These are phyloP conservation scores for Callionymus lyra DNA, from an alignment of 2,113 vertebrate genomes.

Conservation along the genomic window DNA sequence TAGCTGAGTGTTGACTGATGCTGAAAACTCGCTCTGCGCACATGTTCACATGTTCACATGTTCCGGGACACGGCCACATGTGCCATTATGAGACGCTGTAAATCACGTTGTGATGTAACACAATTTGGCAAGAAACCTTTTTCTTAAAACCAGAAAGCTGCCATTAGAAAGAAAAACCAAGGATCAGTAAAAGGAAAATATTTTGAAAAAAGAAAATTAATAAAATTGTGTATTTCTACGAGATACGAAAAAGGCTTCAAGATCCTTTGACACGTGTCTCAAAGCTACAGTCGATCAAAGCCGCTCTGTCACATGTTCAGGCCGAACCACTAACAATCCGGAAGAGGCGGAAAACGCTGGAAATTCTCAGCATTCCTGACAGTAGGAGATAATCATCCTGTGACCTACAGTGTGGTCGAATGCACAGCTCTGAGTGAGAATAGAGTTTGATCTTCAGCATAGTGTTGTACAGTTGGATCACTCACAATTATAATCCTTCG, in stretches of 20 bases:
- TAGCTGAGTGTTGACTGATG: conserved; percentile 29
- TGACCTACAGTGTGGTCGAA: conserved; percentile 50
- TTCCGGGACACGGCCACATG: conserved; percentile 9
- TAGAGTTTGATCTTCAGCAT: conserved; percentile 38
- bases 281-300: conserved; percentile 30
- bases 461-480: too few species aligned
- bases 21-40: conserved; percentile 10
- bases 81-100: conserved; percentile 7
- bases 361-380: conserved; percentile 71
- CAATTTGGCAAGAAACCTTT: conserved; percentile 18
- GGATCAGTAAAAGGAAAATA: too few species aligned
- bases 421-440: conserved; percentile 34
- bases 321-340: conserved; percentile 41
- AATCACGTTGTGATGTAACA: conserved; percentile 5
- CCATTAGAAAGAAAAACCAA: too few species aligned
- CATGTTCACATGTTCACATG: conserved; percentile 23
- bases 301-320: conserved; percentile 39
- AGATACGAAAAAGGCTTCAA: too few species aligned
- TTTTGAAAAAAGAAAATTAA: too few species aligned
- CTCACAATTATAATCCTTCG: too few species aligned
- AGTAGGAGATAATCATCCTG: conserved; percentile 69
- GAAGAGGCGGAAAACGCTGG: conserved; percentile 55
- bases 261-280: conserved; percentile 3
- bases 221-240: too few species aligned
- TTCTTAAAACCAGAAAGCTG: conserved; percentile 3